Evolutionary conservation across 2,888 invertebrate species (phyloP).

Genomic region (Drosophila helvetica): DNA sequence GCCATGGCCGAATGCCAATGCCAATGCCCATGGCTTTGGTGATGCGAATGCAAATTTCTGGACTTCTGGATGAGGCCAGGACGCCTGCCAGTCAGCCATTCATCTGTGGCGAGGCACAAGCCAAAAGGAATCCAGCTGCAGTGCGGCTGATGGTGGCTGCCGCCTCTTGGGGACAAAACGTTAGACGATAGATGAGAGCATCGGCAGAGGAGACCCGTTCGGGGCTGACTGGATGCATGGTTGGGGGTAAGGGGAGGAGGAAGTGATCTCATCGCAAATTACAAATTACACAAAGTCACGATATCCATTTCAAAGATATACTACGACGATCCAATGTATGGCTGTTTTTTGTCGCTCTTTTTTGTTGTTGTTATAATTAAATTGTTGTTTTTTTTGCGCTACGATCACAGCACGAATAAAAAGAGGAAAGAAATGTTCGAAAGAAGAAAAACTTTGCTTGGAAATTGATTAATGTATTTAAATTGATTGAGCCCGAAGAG

Average conservation of each 20-base stretch:
- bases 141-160: background rate
- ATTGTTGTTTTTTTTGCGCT: slow-evolving; percentile 63
- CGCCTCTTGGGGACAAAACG: slow-evolving; percentile 34
- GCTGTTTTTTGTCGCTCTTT: slow-evolving; percentile 59
- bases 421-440: slow-evolving; percentile 36
- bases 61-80: slow-evolving; percentile 58
- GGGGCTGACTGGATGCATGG: slow-evolving; percentile 57
- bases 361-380: slow-evolving; percentile 79
- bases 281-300: slow-evolving; percentile 81
- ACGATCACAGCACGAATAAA: slow-evolving; percentile 32
- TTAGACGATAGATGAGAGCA: slow-evolving; percentile 3
- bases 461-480: slow-evolving; percentile 75
- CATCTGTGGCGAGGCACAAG: slow-evolving; percentile 49
- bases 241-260: slow-evolving; percentile 48
- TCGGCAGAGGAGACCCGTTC: background rate
- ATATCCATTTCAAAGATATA: slow-evolving; percentile 78
- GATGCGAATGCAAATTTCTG: slow-evolving; percentile 55
- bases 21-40: slow-evolving; percentile 46
- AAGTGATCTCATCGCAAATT: slow-evolving; percentile 82
- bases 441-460: slow-evolving; percentile 44
- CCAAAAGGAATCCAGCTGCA: slow-evolving; percentile 43
- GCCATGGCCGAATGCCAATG: slow-evolving; percentile 2
- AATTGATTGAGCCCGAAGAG: slow-evolving; percentile 56
- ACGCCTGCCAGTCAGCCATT: slow-evolving; percentile 49
- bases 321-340: slow-evolving; percentile 39